Evolutionary conservation across 2,888 invertebrate genomes (phyloP), one percentile per base, ranked within the genome.

Genomic region (Galerucella pusilla): DNA sequence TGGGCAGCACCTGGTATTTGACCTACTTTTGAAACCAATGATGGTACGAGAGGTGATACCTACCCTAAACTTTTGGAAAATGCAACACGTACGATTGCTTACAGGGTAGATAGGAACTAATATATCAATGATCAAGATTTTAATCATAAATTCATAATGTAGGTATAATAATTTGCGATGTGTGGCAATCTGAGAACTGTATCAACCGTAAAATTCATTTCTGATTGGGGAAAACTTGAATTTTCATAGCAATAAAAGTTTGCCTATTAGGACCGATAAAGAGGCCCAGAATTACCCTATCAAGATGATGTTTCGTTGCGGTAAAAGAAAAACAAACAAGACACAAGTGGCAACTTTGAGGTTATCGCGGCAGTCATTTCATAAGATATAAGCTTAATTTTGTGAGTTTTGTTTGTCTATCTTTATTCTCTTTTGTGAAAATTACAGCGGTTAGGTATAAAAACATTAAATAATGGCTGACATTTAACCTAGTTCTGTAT

Each of bases 401-500:
- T 61, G 71, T 54, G 35, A 57, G 70, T 74, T 69, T 54, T 65
- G 64, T 54, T 61, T 60, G 45, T 64, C 54, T 71, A 46, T 28
- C 35, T 57, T 52, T 73, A 52, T 67, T 68, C 68, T 72, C 72
- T 28, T 61, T 66, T 63, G 63, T 63, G 65, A 49, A 67, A 73
- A 73, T 71, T 57, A 71, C 20, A 35, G 64, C 35, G 57, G 57
- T 54, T 42, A 69, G 71, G 75, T 68, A 68, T 71, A 75, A 75
- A 75, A 75, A 75, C 75, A 25, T 57, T 72, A 72, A 75, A 72
- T 68, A 65, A 75, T 72, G 46, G 75, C 68, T 57, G 68, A 75
- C 68, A 59, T 65, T 68, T 68, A 71, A 72, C 75, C 75, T 54
- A 75, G 75, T 75, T 75, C 46, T 63, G 68, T 35, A 57, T 42